Evolutionary conservation across 2,888 invertebrate genomes (phyloP), one percentile per base, ranked within the genome.

Genomic region (Micoletzkya japonica): DNA sequence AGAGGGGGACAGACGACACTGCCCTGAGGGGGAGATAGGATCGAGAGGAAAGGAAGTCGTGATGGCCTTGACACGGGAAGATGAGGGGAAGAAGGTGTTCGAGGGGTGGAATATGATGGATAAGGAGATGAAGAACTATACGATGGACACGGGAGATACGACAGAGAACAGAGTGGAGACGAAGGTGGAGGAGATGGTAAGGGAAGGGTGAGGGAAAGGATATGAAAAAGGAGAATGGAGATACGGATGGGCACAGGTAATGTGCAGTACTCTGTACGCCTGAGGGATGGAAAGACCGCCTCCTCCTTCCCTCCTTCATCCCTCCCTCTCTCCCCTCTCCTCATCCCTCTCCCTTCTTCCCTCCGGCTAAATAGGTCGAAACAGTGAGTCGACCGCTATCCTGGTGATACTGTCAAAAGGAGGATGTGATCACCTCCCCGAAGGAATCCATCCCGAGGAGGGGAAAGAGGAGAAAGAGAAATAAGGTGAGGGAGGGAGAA

Each of bases 31-130:
- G n/a, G 26, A 26, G 24, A 56, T 10, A 20, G 56, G n/a, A 20
- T 24, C n/a, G 54, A 64, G 64, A 64, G 26, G 26, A 52, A 28
- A 36, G 30, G 64, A 52, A 61, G 32, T 30, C 44, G 49, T 61
- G 44, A 44, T 44, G 61, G 32, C 61, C 61, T 61, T 61, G 61
- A 61, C 61, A 61, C 32, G 20, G n/a, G 34, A 61, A 37, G 39
- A 34, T 44, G 44, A 44, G 10, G 44, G 20, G 20, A 14, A 17
- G 20, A 44, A 14, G 20, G 20, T 44, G 20, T 20, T 10, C 10
- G 10, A 44, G 10, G 20, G 44, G 44, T 39, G 39, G 39, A 39
- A 61, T 14, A 44, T 61, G 39, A 36, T 20, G 61, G 61, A 30
- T 59, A n/a, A n/a, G n/a, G n/a, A n/a, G n/a, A n/a, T n/a, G n/a